Conservation (phyloP, 2,113 vertebrate species). For the Strix aluco region DNA sequence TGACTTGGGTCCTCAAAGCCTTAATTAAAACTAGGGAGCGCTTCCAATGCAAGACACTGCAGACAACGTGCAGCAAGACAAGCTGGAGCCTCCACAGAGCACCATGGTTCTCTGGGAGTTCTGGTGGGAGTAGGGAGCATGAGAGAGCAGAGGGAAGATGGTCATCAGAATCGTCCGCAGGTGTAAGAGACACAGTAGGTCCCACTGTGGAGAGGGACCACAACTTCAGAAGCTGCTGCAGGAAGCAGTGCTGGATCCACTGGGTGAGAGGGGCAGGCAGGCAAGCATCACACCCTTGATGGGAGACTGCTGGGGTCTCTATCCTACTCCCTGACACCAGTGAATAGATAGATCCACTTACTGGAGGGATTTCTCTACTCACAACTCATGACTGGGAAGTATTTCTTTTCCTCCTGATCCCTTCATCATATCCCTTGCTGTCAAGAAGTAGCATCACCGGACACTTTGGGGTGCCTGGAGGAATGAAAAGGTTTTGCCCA, state of each 20-base stretch:
- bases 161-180: not conserved
- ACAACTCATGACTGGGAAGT: not conserved
- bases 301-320: not conserved
- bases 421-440: not conserved
- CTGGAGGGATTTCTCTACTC: not conserved
- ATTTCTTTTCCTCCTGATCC: not conserved
- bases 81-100: not conserved
- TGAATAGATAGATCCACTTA: not conserved
- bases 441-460: not conserved
- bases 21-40: slow-evolving; percentile 45
- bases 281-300: not conserved
- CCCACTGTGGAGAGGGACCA: not conserved
- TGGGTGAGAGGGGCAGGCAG: not conserved
- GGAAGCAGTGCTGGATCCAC: not conserved
- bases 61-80: not conserved
- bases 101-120: not conserved
- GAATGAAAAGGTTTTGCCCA: not conserved
- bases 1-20: slow-evolving; percentile 26
- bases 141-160: not conserved
- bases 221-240: not conserved
- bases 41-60: not conserved
- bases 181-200: not conserved
- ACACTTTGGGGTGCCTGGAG: not conserved
- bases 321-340: not conserved
- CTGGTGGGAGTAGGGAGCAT: not conserved